Conservation (phyloP, 23 tunicate genomes). For the Diplosoma virens region DNA sequence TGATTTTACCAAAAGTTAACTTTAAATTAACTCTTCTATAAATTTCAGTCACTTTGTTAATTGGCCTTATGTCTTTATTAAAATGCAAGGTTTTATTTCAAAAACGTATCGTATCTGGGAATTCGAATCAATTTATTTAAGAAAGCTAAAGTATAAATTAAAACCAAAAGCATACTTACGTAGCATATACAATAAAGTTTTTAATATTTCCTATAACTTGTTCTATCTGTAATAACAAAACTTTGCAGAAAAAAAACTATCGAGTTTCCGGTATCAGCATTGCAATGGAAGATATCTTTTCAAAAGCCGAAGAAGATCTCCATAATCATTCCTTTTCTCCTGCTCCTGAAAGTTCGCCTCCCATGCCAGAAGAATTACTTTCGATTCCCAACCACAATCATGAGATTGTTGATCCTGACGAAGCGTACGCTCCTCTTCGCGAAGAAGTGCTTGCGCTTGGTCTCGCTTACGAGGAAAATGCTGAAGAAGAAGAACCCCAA, state of each 20-base stretch:
- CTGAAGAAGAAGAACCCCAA: slow-evolving; percentile 41
- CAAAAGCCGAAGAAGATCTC: slow-evolving; percentile 58
- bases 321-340: slow-evolving; percentile 20
- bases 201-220: too few species aligned
- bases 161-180: too few species aligned
- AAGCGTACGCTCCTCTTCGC: slow-evolving; percentile 54
- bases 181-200: too few species aligned
- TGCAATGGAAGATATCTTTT: slow-evolving; percentile 58
- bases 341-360: not conserved
- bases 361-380: slow-evolving; percentile 1
- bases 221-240: too few species aligned
- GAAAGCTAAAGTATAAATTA: too few species aligned
- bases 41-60: too few species aligned
- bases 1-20: too few species aligned
- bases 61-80: too few species aligned
- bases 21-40: too few species aligned
- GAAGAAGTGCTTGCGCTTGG: slow-evolving; percentile 65
- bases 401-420: slow-evolving; percentile 25
- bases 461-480: slow-evolving; percentile 49
- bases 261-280: slow-evolving; percentile 67
- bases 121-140: too few species aligned
- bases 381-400: not conserved
- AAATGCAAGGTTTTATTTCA: too few species aligned
- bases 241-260: slow-evolving; percentile 60
- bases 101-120: too few species aligned